phyloP scores from a whole-genome alignment of 2,888 invertebrate genomes.

The Eristalinus aeneus region DNA sequence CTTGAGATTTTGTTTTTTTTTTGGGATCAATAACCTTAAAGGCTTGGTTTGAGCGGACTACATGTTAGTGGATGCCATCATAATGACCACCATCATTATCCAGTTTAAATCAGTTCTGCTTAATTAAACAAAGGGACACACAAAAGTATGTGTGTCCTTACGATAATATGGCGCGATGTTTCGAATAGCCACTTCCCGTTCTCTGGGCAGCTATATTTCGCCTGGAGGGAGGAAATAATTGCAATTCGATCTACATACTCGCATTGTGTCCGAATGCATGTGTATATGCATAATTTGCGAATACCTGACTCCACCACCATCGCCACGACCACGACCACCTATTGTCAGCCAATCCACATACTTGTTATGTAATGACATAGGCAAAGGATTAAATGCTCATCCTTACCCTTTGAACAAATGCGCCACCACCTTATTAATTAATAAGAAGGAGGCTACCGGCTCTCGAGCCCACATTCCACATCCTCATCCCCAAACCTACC shows the following conservation, averaged over 20 bases:
- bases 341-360: constrained; percentile 52
- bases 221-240: constrained; percentile 55
- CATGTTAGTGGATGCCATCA: constrained; percentile 24
- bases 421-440: constrained; percentile 67
- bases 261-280: constrained; percentile 15
- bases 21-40: constrained; percentile 59
- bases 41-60: constrained; percentile 45
- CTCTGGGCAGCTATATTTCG: constrained; percentile 12
- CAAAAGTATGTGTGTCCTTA: constrained; percentile 63
- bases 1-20: constrained; percentile 8
- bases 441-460: constrained; percentile 42
- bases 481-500: neutral
- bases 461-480: constrained; percentile 3
- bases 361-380: constrained; percentile 65
- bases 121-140: constrained; percentile 68
- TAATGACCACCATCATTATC: constrained; percentile 42
- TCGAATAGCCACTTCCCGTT: constrained; percentile 45
- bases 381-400: constrained; percentile 63
- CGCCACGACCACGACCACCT: constrained; percentile 26
- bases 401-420: constrained; percentile 47
- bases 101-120: constrained; percentile 60
- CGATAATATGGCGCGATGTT: constrained; percentile 63
- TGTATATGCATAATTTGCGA: constrained; percentile 50
- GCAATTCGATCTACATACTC: constrained; percentile 65
- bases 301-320: constrained; percentile 49